These are phyloP conservation scores for Adelognathus sp. DNA, from an alignment of 2,888 invertebrate species.

Conservation along the genomic window DNA sequence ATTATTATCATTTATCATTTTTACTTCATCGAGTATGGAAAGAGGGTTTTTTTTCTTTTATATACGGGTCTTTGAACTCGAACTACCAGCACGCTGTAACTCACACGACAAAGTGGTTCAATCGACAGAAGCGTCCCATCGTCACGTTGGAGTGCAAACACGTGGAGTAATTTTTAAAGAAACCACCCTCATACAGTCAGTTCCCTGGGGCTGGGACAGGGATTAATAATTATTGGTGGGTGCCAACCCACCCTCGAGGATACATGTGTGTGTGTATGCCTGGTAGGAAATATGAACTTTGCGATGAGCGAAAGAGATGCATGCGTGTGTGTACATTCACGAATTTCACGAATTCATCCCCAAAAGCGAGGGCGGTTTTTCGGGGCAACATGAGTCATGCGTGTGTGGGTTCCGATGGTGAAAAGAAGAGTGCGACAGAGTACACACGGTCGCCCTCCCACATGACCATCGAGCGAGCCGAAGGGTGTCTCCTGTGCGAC, in stretches of 20 bases:
- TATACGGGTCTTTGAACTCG: conserved; percentile 18
- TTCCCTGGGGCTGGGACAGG: background rate
- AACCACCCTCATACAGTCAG: background rate
- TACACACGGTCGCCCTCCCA: conserved; percentile 62
- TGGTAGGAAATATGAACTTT: conserved; percentile 29
- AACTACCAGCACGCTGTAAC: conserved; percentile 1
- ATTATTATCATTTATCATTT: too few species aligned
- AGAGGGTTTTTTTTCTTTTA: background rate
- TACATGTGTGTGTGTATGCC: too few species aligned
- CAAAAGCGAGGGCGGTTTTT: conserved; percentile 74
- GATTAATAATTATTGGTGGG: conserved; percentile 54
- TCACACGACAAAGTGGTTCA: conserved; percentile 40
- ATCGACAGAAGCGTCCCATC: conserved; percentile 30
- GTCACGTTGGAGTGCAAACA: conserved; percentile 3
- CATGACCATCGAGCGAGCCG: conserved; percentile 71
- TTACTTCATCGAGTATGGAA: conserved; percentile 24
- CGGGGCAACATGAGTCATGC: conserved; percentile 78
- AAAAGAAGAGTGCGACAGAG: conserved; percentile 21
- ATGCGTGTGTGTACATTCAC: conserved; percentile 72
- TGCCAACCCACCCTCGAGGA: conserved; percentile 10
- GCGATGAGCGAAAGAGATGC: conserved; percentile 73
- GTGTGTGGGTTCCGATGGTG: conserved; percentile 28
- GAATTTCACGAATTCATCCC: conserved; percentile 77
- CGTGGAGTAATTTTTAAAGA: conserved; percentile 1
- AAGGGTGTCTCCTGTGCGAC: conserved; percentile 72